phyloP scores from a whole-genome alignment of 92 coral and sea anemone genomes.

The Zoanthus sansibaricus region DNA sequence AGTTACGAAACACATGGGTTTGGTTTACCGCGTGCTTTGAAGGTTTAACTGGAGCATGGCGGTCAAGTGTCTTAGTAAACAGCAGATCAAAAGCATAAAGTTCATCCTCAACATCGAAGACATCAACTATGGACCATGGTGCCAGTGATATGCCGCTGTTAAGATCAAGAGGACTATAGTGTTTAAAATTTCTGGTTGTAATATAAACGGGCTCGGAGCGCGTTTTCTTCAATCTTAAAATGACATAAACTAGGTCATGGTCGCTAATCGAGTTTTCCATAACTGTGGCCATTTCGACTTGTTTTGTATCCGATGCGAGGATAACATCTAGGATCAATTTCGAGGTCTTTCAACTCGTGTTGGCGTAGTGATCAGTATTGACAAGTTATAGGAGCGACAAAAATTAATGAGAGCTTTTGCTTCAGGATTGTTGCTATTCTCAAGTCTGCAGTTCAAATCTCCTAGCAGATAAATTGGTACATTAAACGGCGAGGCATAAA shows the following conservation, averaged over 20 bases:
- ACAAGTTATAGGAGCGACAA: conserved; percentile 58
- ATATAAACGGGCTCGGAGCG: conserved; percentile 49
- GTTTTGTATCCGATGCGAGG: conserved; percentile 5
- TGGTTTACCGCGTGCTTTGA: conserved; percentile 23
- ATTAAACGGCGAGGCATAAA: neutral
- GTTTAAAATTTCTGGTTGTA: conserved; percentile 51
- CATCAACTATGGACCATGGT: conserved; percentile 61
- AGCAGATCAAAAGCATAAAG: conserved; percentile 9
- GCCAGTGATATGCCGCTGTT: conserved; percentile 25
- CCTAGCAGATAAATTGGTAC: neutral
- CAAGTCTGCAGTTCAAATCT: no score
- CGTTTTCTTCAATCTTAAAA: conserved; percentile 36
- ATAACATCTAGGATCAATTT: conserved; percentile 9
- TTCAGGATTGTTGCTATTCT: no score
- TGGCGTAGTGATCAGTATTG: conserved; percentile 55
- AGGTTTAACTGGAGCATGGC: neutral
- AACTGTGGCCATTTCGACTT: neutral
- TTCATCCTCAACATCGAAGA: conserved; percentile 55
- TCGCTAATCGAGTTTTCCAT: neutral
- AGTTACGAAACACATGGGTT: conserved; percentile 31
- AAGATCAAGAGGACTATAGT: conserved; percentile 35
- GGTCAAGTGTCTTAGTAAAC: conserved; percentile 36
- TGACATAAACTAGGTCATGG: conserved; percentile 45
- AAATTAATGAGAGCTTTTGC: conserved; percentile 30
- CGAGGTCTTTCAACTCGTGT: conserved; percentile 14